phyloP scores from a whole-genome alignment of 2,113 vertebrate genomes.

The Xenopus laevis region DNA sequence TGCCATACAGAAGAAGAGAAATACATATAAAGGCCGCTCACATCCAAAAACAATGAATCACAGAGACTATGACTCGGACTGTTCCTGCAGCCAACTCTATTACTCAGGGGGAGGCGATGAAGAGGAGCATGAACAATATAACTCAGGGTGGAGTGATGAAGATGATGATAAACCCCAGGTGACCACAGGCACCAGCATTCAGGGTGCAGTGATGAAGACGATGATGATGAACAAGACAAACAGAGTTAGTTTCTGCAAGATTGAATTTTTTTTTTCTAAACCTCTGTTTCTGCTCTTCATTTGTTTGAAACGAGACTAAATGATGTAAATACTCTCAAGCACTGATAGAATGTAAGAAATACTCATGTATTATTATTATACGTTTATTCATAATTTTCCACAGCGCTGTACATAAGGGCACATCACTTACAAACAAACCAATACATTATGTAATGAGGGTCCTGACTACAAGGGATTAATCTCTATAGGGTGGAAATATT shows the following conservation, averaged over 20 bases:
- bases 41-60: constrained; percentile 58
- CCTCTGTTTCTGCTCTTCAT: not conserved
- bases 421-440: too few relatives aligned
- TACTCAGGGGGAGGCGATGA: constrained; percentile 49
- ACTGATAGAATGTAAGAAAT: too few relatives aligned
- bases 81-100: constrained; percentile 49
- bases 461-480: too few relatives aligned
- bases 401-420: too few relatives aligned
- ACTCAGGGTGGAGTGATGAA: constrained; percentile 27
- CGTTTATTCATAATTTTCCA: too few relatives aligned
- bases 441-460: too few relatives aligned
- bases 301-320: too few relatives aligned
- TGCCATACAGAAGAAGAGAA: not conserved
- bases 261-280: constrained; percentile 30
- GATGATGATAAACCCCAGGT: constrained; percentile 13
- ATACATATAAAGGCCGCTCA: constrained; percentile 10
- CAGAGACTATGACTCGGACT: constrained; percentile 55
- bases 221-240: constrained; percentile 36
- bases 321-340: too few relatives aligned
- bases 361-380: too few relatives aligned
- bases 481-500: too few relatives aligned
- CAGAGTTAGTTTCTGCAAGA: constrained; percentile 63
- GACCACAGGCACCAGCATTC: too few relatives aligned
- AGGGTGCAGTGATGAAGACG: constrained; percentile 50
- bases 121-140: too few relatives aligned